Evolutionary conservation across 2,797 vertebrate species (phyloP), one percentile per base, ranked within the genome.

Genomic region (Smutsia temminckii): DNA sequence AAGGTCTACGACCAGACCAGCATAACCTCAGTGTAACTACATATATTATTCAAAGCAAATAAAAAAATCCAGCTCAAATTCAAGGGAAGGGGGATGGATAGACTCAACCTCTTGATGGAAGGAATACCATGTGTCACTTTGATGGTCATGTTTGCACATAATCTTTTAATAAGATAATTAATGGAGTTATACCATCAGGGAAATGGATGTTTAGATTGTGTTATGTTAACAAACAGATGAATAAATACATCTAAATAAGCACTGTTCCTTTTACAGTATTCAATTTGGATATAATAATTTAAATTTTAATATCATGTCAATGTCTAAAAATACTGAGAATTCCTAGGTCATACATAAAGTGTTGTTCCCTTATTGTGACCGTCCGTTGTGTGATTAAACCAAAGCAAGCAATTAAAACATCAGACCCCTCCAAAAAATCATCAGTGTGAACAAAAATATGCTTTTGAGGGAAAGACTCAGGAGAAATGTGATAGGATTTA

Each of bases 281-380:
- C n/a, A 68, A 83, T 83, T 94, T n/a, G 21, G 32, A 59, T 32
- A 11, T 2, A 37, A 11, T 53, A 29, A 8, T 87, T 91, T 32
- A 69, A 42, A 68, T 61, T 87, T 61, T 87, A 83, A 25, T 59
- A 75, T 59, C 25, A 75, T 17, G 66, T 32, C n/a, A 51, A 37
- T 88, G 86, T 95, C 32, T 34, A 55, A 61, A 85, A 94, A 69
- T 79, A 63, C 12, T 71, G 29, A 85, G 29, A 71, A 71, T 94
- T 71, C 55, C 8, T 29, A 75, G 5, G 29, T 11, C 46, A 32
- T 57, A 2, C 37, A 71, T 53, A 63, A 77, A 84, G 51, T 53
- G 17, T 29, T 55, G 3, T 51, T 59, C 29, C 17, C 29, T 81
- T 81, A 49, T 66, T 29, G 61, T n/a, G 71, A 78, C 7, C 2